Conservation (phyloP, 2,113 vertebrate genomes). For the Baryphthengus martii region DNA sequence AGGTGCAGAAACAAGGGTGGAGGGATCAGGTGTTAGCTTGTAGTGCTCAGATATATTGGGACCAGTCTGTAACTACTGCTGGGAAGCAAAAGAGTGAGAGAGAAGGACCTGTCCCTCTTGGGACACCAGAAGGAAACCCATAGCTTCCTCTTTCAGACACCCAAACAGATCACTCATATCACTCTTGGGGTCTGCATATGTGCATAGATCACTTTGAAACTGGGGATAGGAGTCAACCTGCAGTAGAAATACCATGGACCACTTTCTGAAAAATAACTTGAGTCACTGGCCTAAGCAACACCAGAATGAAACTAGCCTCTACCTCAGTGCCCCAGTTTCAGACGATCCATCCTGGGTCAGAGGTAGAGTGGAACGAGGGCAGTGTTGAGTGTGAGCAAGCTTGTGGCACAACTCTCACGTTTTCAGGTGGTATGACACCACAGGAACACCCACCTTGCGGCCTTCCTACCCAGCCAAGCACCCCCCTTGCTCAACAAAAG, state of each 20-base stretch:
- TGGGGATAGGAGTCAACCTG: not conserved
- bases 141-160: not conserved
- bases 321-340: not conserved
- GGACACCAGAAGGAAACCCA: not conserved
- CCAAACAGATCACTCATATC: not conserved
- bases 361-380: not conserved
- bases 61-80: not conserved
- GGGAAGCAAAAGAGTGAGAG: not conserved
- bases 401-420: not conserved
- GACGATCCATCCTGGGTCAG: not conserved
- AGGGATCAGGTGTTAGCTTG: slow-evolving; percentile 36
- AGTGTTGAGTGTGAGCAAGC: not conserved
- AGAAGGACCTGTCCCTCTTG: not conserved
- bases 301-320: not conserved
- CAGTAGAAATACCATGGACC: not conserved
- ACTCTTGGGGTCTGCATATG: not conserved
- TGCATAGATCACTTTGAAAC: not conserved
- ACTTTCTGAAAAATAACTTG: not conserved
- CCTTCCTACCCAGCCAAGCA: not conserved
- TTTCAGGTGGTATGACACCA: not conserved
- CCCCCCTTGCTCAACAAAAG: not conserved
- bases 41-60: not conserved
- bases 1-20: slow-evolving; percentile 25
- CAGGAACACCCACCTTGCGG: not conserved
- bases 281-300: not conserved